Percentiles rank a stretch among this genome's conserved stretches.
Conservation (phyloP, 2,888 invertebrate genomes). For the Herminia tarsipennalis region DNA sequence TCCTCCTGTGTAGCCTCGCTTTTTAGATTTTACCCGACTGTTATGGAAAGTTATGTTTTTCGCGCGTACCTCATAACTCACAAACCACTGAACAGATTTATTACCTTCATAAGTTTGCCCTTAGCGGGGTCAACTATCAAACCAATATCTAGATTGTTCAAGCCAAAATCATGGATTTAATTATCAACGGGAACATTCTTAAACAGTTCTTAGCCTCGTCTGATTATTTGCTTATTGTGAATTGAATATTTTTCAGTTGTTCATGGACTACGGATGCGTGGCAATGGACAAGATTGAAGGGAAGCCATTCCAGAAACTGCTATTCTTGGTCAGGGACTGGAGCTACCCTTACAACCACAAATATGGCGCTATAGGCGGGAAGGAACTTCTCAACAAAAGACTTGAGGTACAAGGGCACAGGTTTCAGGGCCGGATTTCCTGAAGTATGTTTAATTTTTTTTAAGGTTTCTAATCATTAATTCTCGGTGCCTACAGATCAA, state of each 20-base stretch:
- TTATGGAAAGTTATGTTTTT: too few species aligned
- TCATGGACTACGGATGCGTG: constrained; percentile 98
- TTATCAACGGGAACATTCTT: too few species aligned
- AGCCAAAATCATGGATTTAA: too few species aligned
- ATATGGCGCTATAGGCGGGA: constrained; percentile 96
- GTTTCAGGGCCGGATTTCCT: neutral
- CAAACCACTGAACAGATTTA: too few species aligned
- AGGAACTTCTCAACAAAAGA: constrained; percentile 92
- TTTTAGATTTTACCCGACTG: too few species aligned
- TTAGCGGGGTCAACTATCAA: too few species aligned
- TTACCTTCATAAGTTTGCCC: too few species aligned
- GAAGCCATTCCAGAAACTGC: constrained; percentile 95
- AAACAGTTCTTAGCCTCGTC: too few species aligned
- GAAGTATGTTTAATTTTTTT: neutral
- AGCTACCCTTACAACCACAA: constrained; percentile 97
- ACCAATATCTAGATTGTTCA: too few species aligned
- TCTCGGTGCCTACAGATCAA: constrained; percentile 84
- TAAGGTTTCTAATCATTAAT: neutral
- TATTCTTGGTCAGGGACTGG: constrained; percentile 98
- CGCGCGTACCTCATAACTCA: too few species aligned
- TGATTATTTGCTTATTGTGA: too few species aligned
- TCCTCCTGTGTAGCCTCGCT: too few species aligned
- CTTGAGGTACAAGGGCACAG: constrained; percentile 89
- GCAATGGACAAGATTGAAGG: constrained; percentile 94
- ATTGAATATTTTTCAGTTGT: constrained; percentile 91